Conservation (phyloP, 2,797 vertebrate species). For the Mormyrops boulengeri region DNA sequence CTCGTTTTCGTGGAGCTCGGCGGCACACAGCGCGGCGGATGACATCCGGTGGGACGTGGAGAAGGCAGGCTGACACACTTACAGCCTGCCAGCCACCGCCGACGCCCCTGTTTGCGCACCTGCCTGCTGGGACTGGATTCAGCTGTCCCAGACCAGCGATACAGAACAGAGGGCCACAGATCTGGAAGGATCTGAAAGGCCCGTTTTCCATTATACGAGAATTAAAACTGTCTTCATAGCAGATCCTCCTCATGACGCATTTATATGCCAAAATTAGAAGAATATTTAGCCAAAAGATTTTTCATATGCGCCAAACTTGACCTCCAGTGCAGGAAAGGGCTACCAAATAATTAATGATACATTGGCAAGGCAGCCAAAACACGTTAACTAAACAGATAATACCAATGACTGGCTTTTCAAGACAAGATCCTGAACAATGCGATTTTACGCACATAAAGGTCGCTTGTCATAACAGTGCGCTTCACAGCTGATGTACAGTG, state of each 20-base stretch:
- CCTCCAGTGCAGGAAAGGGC: neutral
- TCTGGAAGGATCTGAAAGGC: neutral
- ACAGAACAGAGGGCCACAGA: neutral
- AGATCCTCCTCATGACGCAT: neutral
- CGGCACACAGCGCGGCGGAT: neutral
- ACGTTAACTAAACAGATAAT: neutral
- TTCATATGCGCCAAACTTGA: neutral
- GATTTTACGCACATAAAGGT: neutral
- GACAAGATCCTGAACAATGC: neutral
- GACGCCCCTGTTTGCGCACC: slow-evolving; percentile 3
- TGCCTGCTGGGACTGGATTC: neutral
- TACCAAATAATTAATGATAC: neutral
- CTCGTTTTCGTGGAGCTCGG: neutral
- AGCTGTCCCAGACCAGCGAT: neutral
- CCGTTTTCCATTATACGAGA: neutral
- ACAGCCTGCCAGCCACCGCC: neutral
- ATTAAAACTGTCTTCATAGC: neutral
- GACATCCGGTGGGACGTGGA: neutral
- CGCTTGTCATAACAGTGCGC: neutral
- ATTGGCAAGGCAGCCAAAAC: neutral
- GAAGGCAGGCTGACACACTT: slow-evolving; percentile 20
- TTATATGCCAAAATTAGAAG: neutral
- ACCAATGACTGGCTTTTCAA: neutral
- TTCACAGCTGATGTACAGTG: neutral
- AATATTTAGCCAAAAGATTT: neutral